A percentile compares a stretch with the other conserved stretches of the same genome.
phyloP scores from a whole-genome alignment of 2,797 vertebrate species.

The Thripadectes ignobilis region DNA sequence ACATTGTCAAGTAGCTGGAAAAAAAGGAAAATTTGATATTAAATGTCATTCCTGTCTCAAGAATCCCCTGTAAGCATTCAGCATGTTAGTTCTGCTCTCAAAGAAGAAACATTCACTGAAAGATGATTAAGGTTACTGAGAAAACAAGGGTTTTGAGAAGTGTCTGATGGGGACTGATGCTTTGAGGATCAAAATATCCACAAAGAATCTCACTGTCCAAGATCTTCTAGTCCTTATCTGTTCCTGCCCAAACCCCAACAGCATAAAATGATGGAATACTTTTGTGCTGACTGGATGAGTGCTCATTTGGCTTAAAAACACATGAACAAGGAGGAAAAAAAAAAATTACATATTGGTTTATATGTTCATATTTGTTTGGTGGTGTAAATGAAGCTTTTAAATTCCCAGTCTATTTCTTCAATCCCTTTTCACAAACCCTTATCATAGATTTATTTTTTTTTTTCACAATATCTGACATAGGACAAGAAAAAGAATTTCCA shows the following conservation, averaged over 20 bases:
- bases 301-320: not conserved
- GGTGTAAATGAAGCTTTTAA: not conserved
- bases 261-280: not conserved
- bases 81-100: not conserved
- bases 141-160: not conserved
- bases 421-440: not conserved
- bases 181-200: not conserved
- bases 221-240: not conserved
- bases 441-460: not conserved
- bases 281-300: not conserved
- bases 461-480: not conserved
- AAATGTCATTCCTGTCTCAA: accelerated
- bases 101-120: not conserved
- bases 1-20: not conserved
- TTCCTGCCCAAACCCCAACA: not conserved
- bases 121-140: not conserved
- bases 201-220: not conserved
- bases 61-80: not conserved
- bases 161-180: not conserved
- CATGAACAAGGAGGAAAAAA: not conserved
- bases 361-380: not conserved
- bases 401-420: not conserved
- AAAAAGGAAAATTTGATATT: not conserved
- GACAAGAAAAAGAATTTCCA: not conserved
- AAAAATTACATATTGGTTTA: not conserved